Evolutionary conservation across 2,113 vertebrate genomes (phyloP).

Genomic region (Spizaetus ornatus): DNA sequence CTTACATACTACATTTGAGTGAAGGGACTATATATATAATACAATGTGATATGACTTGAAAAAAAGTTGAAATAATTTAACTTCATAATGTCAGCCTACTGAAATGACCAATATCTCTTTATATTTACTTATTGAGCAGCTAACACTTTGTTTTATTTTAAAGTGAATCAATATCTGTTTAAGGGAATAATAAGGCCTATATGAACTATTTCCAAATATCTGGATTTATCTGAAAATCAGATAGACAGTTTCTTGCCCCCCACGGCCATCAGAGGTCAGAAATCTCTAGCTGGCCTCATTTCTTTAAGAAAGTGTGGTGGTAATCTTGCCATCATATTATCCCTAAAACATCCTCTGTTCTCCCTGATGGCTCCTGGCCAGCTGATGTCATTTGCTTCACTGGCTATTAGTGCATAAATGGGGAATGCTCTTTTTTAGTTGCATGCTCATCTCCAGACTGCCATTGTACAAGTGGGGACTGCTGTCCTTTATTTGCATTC

Average conservation of each 20-base stretch:
- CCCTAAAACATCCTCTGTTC: slow-evolving; percentile 5
- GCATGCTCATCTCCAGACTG: neutral
- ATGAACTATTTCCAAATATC: neutral
- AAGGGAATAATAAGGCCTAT: neutral
- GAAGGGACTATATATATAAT: neutral
- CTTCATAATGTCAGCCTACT: neutral
- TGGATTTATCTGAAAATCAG: neutral
- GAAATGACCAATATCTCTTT: neutral
- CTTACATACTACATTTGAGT: neutral
- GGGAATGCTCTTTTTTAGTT: neutral
- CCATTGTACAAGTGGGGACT: neutral
- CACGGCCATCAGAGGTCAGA: neutral
- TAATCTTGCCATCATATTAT: slow-evolving; percentile 65
- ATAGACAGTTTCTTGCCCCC: neutral
- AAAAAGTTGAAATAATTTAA: neutral
- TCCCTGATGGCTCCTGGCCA: slow-evolving; percentile 10
- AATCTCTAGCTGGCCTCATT: slow-evolving; percentile 55
- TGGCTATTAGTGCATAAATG: neutral
- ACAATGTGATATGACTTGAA: neutral
- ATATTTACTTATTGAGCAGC: neutral
- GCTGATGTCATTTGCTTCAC: slow-evolving; percentile 31
- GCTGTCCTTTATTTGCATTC: neutral
- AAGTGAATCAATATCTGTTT: neutral
- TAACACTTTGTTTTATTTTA: neutral
- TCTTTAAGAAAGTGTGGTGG: slow-evolving; percentile 60